phyloP scores from a whole-genome alignment of 2,888 invertebrate genomes.

The Leptothorax acervorum region DNA sequence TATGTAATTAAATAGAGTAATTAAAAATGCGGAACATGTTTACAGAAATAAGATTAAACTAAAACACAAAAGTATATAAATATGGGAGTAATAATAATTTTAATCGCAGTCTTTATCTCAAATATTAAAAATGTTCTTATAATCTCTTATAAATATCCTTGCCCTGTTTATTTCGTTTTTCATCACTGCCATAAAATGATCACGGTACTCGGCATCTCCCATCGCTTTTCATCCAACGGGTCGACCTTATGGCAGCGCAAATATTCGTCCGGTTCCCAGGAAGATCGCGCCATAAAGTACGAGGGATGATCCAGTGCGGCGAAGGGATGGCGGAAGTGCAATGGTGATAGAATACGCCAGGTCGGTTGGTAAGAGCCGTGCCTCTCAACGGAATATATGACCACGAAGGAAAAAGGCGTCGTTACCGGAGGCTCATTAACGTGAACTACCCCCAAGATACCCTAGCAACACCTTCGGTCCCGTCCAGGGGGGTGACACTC shows the following conservation, averaged over 20 bases:
- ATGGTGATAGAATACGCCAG: conserved; percentile 55
- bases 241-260: conserved; percentile 54
- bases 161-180: neutral
- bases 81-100: neutral
- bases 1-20: no score
- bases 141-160: neutral
- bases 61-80: neutral
- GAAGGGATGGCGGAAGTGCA: conserved; percentile 34
- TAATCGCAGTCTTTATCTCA: neutral
- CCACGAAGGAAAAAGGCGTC: conserved; percentile 79
- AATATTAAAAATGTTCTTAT: neutral
- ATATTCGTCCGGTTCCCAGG: conserved; percentile 62
- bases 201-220: neutral
- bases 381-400: conserved; percentile 75
- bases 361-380: conserved; percentile 50
- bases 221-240: conserved; percentile 8
- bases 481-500: neutral
- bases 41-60: neutral
- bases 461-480: conserved; percentile 77
- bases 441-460: conserved; percentile 81
- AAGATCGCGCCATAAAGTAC: conserved; percentile 54
- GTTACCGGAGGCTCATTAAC: conserved; percentile 83
- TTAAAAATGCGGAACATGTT: neutral
- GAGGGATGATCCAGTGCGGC: conserved; percentile 62
- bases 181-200: conserved; percentile 7